These are phyloP conservation scores for Agrilus planipennis DNA, from an alignment of 1,140 invertebrate genomes.

Conservation along the genomic window DNA sequence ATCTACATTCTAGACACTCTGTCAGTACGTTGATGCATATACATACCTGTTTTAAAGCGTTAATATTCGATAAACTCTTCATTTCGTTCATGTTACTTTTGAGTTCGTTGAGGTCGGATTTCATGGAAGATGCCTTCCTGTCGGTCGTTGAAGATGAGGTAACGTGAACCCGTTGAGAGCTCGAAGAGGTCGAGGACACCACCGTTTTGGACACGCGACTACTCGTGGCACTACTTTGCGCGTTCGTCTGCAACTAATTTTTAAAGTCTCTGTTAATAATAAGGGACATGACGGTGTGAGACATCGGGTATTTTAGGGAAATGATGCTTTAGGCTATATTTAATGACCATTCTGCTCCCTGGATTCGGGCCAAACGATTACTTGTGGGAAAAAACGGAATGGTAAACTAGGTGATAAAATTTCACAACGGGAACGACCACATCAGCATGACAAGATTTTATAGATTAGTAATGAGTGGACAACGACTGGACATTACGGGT, in stretches of 20 bases:
- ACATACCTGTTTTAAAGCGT: slow-evolving; percentile 38
- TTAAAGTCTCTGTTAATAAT: too few species aligned
- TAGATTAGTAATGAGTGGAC: background rate
- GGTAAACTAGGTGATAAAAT: background rate
- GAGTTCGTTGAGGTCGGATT: slow-evolving; percentile 61
- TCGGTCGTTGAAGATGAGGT: slow-evolving; percentile 43
- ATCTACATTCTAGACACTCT: background rate
- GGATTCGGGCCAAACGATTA: too few species aligned
- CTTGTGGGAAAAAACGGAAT: too few species aligned
- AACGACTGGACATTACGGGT: too few species aligned
- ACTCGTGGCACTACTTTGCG: slow-evolving; percentile 29
- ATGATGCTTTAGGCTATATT: slow-evolving; percentile 13
- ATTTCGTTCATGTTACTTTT: slow-evolving; percentile 69
- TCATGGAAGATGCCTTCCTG: slow-evolving; percentile 55
- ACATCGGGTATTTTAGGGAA: slow-evolving; percentile 17
- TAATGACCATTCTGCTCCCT: slow-evolving; percentile 3
- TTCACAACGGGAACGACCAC: background rate
- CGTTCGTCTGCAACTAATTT: slow-evolving; percentile 30
- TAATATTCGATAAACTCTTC: slow-evolving; percentile 41
- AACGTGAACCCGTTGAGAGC: slow-evolving; percentile 34
- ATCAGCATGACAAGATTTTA: background rate
- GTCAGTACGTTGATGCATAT: background rate
- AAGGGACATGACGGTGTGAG: slow-evolving; percentile 13
- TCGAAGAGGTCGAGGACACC: slow-evolving; percentile 17
- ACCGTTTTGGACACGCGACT: slow-evolving; percentile 24